phyloP scores from a whole-genome alignment of 2,888 invertebrate species.

The Microplitis deprimator region DNA sequence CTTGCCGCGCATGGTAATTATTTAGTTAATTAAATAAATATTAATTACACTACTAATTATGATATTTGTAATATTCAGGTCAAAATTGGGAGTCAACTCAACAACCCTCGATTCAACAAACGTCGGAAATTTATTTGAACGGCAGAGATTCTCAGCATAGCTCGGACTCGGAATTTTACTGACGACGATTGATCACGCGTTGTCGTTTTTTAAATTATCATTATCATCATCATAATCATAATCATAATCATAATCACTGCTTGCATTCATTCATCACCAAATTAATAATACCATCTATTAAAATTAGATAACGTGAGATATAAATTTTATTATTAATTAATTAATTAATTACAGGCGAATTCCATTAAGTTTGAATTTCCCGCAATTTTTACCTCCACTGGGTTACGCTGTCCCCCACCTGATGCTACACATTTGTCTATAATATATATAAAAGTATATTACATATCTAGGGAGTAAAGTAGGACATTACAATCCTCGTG shows the following conservation, averaged over 20 bases:
- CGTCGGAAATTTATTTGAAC: slow-evolving; percentile 62
- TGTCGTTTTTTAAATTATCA: not conserved
- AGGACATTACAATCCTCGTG: too few relatives aligned
- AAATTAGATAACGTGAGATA: not conserved
- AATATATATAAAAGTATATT: too few relatives aligned
- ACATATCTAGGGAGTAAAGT: too few relatives aligned
- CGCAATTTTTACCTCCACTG: too few relatives aligned
- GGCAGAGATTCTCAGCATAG: slow-evolving; percentile 62
- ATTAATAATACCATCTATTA: not conserved
- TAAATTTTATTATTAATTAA: not conserved
- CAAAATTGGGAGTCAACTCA: slow-evolving; percentile 60
- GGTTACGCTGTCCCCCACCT: too few relatives aligned
- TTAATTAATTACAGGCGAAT: too few relatives aligned
- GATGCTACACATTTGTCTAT: too few relatives aligned
- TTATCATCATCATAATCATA: not conserved
- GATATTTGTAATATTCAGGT: slow-evolving; percentile 46
- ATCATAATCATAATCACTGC: not conserved
- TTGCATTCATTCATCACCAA: not conserved
- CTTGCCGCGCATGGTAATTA: slow-evolving; percentile 66
- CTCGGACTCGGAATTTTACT: slow-evolving; percentile 65
- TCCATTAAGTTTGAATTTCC: too few relatives aligned
- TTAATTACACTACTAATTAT: slow-evolving; percentile 3
- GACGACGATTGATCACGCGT: slow-evolving; percentile 52
- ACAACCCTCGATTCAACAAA: slow-evolving; percentile 63
- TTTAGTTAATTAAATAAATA: slow-evolving; percentile 7